Conservation (phyloP, 2,888 invertebrate genomes). For the Ischnura elegans region DNA sequence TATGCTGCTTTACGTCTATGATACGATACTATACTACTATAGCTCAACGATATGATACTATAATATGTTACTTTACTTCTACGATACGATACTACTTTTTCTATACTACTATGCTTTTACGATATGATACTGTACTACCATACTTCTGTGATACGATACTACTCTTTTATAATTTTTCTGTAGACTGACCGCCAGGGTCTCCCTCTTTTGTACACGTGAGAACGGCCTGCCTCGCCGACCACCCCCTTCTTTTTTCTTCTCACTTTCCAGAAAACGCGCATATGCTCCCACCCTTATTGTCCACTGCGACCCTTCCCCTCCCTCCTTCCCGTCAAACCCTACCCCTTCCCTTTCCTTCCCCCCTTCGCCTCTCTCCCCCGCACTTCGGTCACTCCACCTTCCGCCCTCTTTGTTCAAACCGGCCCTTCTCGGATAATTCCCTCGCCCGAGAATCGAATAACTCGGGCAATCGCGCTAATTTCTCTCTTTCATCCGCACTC, state of each 20-base stretch:
- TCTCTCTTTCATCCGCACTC: neutral
- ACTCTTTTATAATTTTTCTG: no score
- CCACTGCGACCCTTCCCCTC: neutral
- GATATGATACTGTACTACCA: no score
- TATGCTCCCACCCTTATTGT: neutral
- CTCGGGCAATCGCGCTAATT: neutral
- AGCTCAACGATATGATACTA: no score
- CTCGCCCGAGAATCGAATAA: neutral
- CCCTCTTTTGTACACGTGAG: no score
- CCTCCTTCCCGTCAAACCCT: neutral
- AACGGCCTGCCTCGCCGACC: neutral
- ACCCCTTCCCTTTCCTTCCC: neutral
- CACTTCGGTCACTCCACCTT: neutral
- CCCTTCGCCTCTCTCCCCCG: neutral
- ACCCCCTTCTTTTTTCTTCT: neutral
- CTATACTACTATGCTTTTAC: no score
- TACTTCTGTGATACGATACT: no score
- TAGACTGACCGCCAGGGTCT: no score
- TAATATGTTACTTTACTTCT: no score
- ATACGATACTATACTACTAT: no score
- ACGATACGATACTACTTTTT: no score
- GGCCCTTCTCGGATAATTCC: neutral
- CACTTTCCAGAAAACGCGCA: neutral
- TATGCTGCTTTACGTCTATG: no score
- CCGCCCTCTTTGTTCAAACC: neutral